These are phyloP conservation scores for Leucophora obtusa DNA, from an alignment of 2,888 invertebrate genomes.

Conservation along the genomic window DNA sequence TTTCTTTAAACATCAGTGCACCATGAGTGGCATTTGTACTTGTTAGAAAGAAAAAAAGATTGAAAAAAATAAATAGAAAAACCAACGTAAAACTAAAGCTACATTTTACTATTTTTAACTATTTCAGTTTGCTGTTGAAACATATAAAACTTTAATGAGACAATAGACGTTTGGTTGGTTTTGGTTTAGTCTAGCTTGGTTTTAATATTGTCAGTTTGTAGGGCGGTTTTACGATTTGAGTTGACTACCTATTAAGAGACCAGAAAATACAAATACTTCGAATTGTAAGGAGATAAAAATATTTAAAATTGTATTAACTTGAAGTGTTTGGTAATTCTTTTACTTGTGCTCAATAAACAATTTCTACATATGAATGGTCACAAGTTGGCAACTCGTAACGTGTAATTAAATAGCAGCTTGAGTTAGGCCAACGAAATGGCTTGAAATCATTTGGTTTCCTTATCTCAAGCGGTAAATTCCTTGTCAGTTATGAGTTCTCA, in stretches of 20 bases:
- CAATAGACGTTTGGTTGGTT: conserved; percentile 31
- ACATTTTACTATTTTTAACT: neutral
- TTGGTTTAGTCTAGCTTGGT: conserved; percentile 16
- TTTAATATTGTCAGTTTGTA: conserved; percentile 18
- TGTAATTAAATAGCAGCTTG: no score
- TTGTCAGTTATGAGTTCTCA: no score
- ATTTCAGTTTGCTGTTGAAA: conserved; percentile 35
- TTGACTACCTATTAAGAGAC: conserved; percentile 19
- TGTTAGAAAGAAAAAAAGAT: conserved; percentile 1
- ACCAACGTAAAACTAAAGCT: conserved; percentile 3
- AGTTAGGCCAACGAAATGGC: no score
- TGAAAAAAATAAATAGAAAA: conserved; percentile 21
- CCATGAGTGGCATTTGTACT: conserved; percentile 29
- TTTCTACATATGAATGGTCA: no score
- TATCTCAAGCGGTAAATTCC: neutral
- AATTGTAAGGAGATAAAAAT: neutral
- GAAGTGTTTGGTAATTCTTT: neutral
- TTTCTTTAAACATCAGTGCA: conserved; percentile 25
- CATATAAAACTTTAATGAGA: conserved; percentile 53
- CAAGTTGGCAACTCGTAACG: no score
- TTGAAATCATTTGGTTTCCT: no score
- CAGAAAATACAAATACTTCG: conserved; percentile 4
- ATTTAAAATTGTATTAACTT: neutral
- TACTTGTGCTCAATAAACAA: no score
- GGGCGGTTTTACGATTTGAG: conserved; percentile 19